These are phyloP conservation scores for Brachyhypopomus gauderio DNA, from an alignment of 2,113 vertebrate genomes.

Conservation along the genomic window DNA sequence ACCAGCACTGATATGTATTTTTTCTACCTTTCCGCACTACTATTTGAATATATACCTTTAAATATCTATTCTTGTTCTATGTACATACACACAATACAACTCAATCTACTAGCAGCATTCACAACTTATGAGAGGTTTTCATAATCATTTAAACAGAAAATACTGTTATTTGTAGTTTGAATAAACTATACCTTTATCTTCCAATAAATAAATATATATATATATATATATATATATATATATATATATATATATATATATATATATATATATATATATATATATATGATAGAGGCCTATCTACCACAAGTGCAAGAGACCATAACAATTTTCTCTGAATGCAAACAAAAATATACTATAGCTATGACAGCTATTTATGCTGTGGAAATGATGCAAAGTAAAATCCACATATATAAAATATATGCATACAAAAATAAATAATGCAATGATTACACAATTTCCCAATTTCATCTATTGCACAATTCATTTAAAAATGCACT, in stretches of 20 bases:
- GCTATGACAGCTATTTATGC: slow-evolving; percentile 59
- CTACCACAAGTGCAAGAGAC: slow-evolving; percentile 76
- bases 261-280: slow-evolving; percentile 54
- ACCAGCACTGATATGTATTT: slow-evolving; percentile 70
- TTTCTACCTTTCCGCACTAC: slow-evolving; percentile 61
- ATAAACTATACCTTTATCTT: slow-evolving; percentile 69
- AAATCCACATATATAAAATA: slow-evolving; percentile 76
- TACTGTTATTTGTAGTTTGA: slow-evolving; percentile 67
- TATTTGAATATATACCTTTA: slow-evolving; percentile 65
- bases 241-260: slow-evolving; percentile 63
- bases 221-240: slow-evolving; percentile 25
- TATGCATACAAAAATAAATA: slow-evolving; percentile 81
- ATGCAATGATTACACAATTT: slow-evolving; percentile 70
- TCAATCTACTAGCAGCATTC: slow-evolving; percentile 78
- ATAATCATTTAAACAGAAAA: slow-evolving; percentile 74
- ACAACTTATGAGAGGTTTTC: slow-evolving; percentile 74
- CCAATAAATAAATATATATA: slow-evolving; percentile 60
- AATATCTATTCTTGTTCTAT: slow-evolving; percentile 55
- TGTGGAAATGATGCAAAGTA: slow-evolving; percentile 63
- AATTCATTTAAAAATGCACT: slow-evolving; percentile 68
- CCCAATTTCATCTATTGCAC: slow-evolving; percentile 73
- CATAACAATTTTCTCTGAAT: slow-evolving; percentile 61
- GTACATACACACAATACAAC: slow-evolving; percentile 68
- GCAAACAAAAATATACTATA: slow-evolving; percentile 53
- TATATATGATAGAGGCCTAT: slow-evolving; percentile 47